phyloP scores from a whole-genome alignment of 2,888 invertebrate species.

The Philereme transversata region DNA sequence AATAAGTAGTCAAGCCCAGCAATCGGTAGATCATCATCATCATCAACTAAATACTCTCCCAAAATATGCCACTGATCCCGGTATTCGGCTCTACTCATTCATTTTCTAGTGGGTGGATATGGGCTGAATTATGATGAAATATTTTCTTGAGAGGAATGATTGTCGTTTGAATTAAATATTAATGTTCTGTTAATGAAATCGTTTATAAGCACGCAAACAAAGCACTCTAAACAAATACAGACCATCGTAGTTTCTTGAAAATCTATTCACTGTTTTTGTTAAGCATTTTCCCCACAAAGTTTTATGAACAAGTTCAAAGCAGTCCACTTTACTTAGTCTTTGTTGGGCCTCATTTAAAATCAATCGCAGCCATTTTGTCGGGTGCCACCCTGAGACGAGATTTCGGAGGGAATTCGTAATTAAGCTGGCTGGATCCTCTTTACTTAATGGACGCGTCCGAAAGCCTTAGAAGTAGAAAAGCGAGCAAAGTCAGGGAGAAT shows the following conservation, averaged over 20 bases:
- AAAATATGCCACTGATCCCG: too few species aligned
- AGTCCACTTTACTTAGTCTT: conserved; percentile 60
- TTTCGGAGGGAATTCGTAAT: conserved; percentile 81
- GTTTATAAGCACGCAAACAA: neutral
- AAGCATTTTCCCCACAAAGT: conserved; percentile 59
- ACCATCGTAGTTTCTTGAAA: neutral
- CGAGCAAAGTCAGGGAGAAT: conserved; percentile 61
- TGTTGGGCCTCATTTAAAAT: conserved; percentile 79
- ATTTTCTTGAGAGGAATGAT: too few species aligned
- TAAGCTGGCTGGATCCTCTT: conserved; percentile 77
- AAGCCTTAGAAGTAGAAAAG: conserved; percentile 67
- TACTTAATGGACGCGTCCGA: conserved; percentile 75
- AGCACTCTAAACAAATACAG: neutral
- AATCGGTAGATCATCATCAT: too few species aligned
- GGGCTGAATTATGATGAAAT: too few species aligned
- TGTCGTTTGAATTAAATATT: too few species aligned
- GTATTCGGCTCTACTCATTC: too few species aligned
- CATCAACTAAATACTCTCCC: too few species aligned
- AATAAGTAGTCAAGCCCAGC: too few species aligned
- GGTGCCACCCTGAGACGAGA: conserved; percentile 62
- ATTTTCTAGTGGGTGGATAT: too few species aligned
- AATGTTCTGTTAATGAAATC: too few species aligned
- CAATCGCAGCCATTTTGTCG: conserved; percentile 75
- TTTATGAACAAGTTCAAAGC: conserved; percentile 62
- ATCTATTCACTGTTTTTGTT: conserved; percentile 21